These are phyloP conservation scores for Hormaphis cornu DNA, from an alignment of 1,140 invertebrate species.

Conservation along the genomic window DNA sequence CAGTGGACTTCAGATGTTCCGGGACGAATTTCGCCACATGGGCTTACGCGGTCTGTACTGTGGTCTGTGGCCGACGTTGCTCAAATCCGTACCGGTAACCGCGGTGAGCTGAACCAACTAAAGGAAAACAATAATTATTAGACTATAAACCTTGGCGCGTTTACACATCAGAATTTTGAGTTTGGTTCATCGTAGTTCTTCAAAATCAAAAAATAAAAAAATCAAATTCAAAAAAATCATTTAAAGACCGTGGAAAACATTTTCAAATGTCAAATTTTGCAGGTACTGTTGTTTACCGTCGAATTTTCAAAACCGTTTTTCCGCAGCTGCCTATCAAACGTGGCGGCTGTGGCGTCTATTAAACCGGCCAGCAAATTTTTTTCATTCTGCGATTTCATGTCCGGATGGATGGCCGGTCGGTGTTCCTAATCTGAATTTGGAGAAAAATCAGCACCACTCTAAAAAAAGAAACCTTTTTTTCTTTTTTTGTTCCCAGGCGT, in stretches of 20 bases:
- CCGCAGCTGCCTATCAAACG: neutral
- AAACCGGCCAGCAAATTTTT: neutral
- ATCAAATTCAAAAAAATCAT: too few relatives aligned
- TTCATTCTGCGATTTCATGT: neutral
- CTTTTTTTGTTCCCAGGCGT: neutral
- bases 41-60: slow-evolving; percentile 74
- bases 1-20: neutral
- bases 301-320: slow-evolving; percentile 72
- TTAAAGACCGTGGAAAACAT: too few relatives aligned
- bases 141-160: too few relatives aligned
- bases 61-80: slow-evolving; percentile 81
- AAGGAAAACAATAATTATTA: too few relatives aligned
- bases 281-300: slow-evolving; percentile 84
- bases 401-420: neutral
- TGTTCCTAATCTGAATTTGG: neutral
- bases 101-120: slow-evolving; percentile 84
- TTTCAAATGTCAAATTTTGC: too few relatives aligned
- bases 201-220: too few relatives aligned
- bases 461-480: neutral
- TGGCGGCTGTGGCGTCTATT: neutral
- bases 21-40: slow-evolving; percentile 49
- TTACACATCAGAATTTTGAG: too few relatives aligned
- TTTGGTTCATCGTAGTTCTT: too few relatives aligned
- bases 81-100: slow-evolving; percentile 91
- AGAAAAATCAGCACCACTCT: neutral